phyloP scores from a whole-genome alignment of 2,113 vertebrate genomes.

The Sclerurus mexicanus region DNA sequence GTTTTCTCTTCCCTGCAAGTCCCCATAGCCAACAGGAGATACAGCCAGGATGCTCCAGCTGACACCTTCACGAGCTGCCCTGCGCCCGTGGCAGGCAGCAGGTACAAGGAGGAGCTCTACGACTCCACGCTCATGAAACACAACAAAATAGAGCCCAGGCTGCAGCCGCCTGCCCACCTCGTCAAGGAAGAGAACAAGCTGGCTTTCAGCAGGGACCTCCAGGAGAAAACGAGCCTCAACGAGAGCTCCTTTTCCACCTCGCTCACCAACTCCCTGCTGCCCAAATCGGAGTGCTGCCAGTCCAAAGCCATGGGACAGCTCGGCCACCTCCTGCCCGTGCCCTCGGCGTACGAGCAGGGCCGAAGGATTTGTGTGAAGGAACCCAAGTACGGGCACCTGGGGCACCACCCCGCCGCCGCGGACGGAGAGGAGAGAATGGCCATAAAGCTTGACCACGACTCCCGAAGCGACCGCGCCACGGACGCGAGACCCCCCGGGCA shows the following conservation, averaged over 20 bases:
- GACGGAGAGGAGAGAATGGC: constrained; percentile 45
- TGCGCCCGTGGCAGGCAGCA: constrained; percentile 46
- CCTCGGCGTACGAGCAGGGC: constrained; percentile 76
- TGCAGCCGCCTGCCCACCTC: constrained; percentile 43
- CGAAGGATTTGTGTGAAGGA: constrained; percentile 76
- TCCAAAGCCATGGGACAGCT: constrained; percentile 66
- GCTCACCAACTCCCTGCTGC: constrained; percentile 62
- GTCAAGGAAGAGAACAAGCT: constrained; percentile 73
- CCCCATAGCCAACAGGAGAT: constrained; percentile 58
- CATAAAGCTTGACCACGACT: constrained; percentile 40
- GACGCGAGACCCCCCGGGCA: constrained; percentile 71
- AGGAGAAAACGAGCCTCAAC: constrained; percentile 19
- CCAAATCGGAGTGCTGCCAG: constrained; percentile 76
- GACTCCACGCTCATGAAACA: constrained; percentile 50
- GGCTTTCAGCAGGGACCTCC: constrained; percentile 60
- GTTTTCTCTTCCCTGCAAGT: constrained; percentile 10
- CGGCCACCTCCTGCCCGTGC: constrained; percentile 74
- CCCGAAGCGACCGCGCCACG: constrained; percentile 61
- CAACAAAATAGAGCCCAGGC: constrained; percentile 52
- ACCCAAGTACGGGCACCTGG: constrained; percentile 53
- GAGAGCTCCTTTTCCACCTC: constrained; percentile 60
- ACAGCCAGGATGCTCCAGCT: constrained; percentile 56
- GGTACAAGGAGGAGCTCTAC: constrained; percentile 79
- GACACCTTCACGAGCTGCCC: constrained; percentile 69
- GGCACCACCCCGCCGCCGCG: background rate